Conservation (phyloP, 2,113 vertebrate genomes). For the Madoqua kirkii region DNA sequence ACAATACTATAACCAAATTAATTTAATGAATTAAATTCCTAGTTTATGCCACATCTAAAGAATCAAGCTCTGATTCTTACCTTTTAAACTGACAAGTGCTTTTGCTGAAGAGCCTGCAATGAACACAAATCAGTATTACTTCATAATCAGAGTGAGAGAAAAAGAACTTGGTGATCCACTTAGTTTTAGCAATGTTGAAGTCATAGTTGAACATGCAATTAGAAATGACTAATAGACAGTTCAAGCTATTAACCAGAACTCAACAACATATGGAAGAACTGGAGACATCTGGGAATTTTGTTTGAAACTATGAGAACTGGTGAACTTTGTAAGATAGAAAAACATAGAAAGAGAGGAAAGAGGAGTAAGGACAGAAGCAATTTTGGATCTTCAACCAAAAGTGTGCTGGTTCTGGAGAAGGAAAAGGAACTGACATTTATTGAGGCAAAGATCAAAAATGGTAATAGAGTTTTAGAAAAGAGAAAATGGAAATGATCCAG, state of each 20-base stretch:
- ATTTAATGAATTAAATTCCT: constrained; percentile 20
- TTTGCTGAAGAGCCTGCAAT: constrained; percentile 96
- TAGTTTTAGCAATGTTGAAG: not conserved
- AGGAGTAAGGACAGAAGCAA: not conserved
- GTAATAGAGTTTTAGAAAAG: not conserved
- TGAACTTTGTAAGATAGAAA: not conserved
- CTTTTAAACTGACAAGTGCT: constrained; percentile 98
- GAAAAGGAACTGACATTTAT: not conserved
- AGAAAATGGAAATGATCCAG: not conserved
- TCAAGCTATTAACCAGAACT: not conserved
- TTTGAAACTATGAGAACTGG: not conserved
- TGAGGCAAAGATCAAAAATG: not conserved
- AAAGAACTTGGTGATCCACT: not conserved
- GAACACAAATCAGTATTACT: constrained; percentile 64
- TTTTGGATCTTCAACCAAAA: not conserved
- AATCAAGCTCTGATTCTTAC: constrained; percentile 79
- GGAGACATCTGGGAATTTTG: not conserved
- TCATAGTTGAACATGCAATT: not conserved
- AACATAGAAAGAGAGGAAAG: not conserved
- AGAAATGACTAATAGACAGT: not conserved
- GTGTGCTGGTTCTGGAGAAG: not conserved
- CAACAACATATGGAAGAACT: not conserved
- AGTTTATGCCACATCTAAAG: constrained; percentile 38
- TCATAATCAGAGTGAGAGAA: constrained; percentile 39
- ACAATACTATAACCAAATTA: not conserved